A percentile compares a stretch with the other conserved stretches of the same genome.
These are phyloP conservation scores for Drosophila paramelanica DNA, from an alignment of 2,888 invertebrate species.

Conservation along the genomic window DNA sequence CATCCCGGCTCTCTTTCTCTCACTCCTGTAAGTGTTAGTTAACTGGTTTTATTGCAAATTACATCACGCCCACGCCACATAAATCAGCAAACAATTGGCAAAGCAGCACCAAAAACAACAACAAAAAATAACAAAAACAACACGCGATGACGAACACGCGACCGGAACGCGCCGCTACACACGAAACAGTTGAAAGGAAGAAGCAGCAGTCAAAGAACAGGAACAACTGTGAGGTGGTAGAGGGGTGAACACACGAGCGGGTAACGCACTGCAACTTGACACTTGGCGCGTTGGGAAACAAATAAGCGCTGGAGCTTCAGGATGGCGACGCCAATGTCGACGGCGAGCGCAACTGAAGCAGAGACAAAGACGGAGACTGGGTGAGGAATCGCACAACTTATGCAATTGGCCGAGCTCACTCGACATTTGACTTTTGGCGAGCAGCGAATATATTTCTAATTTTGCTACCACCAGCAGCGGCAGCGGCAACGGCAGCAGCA, in stretches of 20 bases:
- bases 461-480: conserved; percentile 48
- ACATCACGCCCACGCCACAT: conserved; percentile 73
- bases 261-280: conserved; percentile 58
- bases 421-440: conserved; percentile 76
- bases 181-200: conserved; percentile 32
- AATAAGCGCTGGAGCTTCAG: conserved; percentile 60
- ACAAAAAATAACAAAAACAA: conserved; percentile 10
- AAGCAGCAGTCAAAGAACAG: conserved; percentile 9
- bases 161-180: conserved; percentile 68
- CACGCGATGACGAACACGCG: conserved; percentile 76
- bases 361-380: conserved; percentile 26
- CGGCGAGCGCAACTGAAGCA: conserved; percentile 19
- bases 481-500: conserved; percentile 48
- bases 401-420: conserved; percentile 61
- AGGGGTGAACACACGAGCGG: conserved; percentile 9
- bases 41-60: conserved; percentile 77
- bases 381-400: conserved; percentile 58
- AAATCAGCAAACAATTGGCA: conserved; percentile 43
- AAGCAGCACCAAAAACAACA: conserved; percentile 2
- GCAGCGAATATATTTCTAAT: conserved; percentile 52
- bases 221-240: not conserved
- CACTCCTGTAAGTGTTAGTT: conserved; percentile 60
- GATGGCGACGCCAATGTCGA: conserved; percentile 24
- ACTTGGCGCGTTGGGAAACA: conserved; percentile 67
- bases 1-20: not conserved